Evolutionary conservation across 2,888 invertebrate species (phyloP).

Genomic region (Drosophila hawaiiensis): DNA sequence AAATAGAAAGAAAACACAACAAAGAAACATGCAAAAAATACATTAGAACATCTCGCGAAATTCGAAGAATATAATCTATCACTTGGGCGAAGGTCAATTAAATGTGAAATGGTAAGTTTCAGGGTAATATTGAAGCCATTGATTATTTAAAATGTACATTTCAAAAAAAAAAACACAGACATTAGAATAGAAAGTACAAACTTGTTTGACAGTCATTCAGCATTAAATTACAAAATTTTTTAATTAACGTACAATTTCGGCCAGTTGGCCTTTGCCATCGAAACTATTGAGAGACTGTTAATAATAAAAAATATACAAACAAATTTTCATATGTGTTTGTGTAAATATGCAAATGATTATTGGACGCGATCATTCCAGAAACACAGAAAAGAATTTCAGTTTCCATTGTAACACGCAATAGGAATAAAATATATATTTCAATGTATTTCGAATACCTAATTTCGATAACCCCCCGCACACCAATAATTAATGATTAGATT

Average conservation of each 20-base stretch:
- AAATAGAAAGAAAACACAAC: conserved; percentile 9
- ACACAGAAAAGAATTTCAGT: not conserved
- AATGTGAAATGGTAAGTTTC: conserved; percentile 20
- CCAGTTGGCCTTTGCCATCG: conserved; percentile 9
- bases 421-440: conserved; percentile 20
- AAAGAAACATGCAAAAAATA: conserved; percentile 51
- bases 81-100: conserved; percentile 26
- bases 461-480: conserved; percentile 13
- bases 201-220: not conserved
- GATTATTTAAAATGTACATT: not conserved
- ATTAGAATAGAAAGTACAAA: not conserved
- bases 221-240: not conserved
- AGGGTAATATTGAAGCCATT: not conserved
- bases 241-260: conserved; percentile 4
- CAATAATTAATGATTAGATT: conserved; percentile 13
- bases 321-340: not conserved
- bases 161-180: not conserved
- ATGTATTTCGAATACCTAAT: not conserved
- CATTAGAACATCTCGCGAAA: conserved; percentile 43
- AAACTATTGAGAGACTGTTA: not conserved
- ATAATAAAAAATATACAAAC: not conserved
- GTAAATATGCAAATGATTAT: not conserved
- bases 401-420: conserved; percentile 25
- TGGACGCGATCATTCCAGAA: not conserved
- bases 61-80: conserved; percentile 13